Base-by-base conservation (phyloP, 2,888 invertebrate genomes). In the Plebejus argus region DNA sequence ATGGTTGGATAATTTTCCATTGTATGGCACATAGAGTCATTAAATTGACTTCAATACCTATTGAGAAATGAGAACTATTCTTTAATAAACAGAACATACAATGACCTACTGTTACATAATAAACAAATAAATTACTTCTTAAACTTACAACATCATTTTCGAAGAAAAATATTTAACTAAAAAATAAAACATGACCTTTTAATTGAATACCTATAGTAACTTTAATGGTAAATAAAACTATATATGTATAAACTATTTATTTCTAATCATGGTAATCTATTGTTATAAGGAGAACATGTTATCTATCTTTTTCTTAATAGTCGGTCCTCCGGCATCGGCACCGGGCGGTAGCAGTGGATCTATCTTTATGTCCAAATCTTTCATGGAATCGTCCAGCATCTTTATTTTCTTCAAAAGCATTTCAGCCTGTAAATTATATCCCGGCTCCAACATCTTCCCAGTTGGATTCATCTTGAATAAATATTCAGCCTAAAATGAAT, bases 371-470 rank as follows among this genome's bases (percentile, higher is more conserved):
- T 94, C 90, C 28, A 94, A 85, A 74, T 90, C 88, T 82, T 88
- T 83, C 20, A 93, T 80, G 4, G 91, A 89, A 12, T 90, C 88
- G 79, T 94, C 92, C 15, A 95, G 85, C 76, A 91, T 87, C 82
- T 94, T 93, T 18, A 95, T 92, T 81, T 91, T 91, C 28, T 94
- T 92, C 80, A 95, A 81, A 15, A 95, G 80, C 77, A 86, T 88
- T 81, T 95, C 95, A 33, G 95, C 95, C 83, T 95, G 93, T 53
- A 94, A 88, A 79, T 95, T 95, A 84, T 95, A 96, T 56, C 96
- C 95, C 0, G 96, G 96, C 85, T 96, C 95, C 78, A 96, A 94
- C 95, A 96, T 96, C 87, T 95, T 95, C 0, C 96, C 96, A 81
- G 95, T 95, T 0, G 96, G 96, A 87, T 96, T 96, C 84, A 95